Evolutionary conservation across 2,113 vertebrate genomes (phyloP).

Genomic region (Xenopus laevis): DNA sequence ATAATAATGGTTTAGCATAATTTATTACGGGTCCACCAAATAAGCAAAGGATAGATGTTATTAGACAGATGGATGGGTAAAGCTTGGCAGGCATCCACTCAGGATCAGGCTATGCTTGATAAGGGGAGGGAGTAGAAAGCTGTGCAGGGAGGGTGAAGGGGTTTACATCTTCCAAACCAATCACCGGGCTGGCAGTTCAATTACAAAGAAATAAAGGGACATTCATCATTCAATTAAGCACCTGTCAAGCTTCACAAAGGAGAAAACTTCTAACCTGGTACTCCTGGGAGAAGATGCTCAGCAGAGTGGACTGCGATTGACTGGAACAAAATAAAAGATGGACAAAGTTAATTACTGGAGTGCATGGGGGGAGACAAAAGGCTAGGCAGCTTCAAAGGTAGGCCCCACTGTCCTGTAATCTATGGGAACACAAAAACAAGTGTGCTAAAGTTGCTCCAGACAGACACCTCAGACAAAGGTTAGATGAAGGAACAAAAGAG

Average conservation of each 20-base stretch:
- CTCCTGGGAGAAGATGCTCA: slow-evolving; percentile 99
- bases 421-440: slow-evolving; percentile 99
- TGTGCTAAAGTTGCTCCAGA: slow-evolving; percentile 99
- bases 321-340: slow-evolving; percentile 99
- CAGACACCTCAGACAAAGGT: slow-evolving; percentile 96
- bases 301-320: slow-evolving; percentile 99
- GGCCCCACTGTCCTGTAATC: slow-evolving; percentile 96
- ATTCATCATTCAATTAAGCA: slow-evolving; percentile 99
- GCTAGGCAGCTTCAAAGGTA: slow-evolving; percentile 90
- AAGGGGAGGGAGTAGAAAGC: slow-evolving; percentile 63
- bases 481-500: slow-evolving; percentile 66
- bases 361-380: slow-evolving; percentile 95
- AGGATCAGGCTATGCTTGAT: slow-evolving; percentile 89
- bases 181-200: slow-evolving; percentile 99
- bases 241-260: slow-evolving; percentile 99
- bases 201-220: slow-evolving; percentile 99
- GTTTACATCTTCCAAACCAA: slow-evolving; percentile 94
- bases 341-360: slow-evolving; percentile 99
- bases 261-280: slow-evolving; percentile 99
- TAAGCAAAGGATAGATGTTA: slow-evolving; percentile 99
- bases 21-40: slow-evolving; percentile 99
- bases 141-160: slow-evolving; percentile 56
- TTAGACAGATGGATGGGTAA: slow-evolving; percentile 99
- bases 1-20: slow-evolving; percentile 99
- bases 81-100: slow-evolving; percentile 98